Base-by-base conservation (phyloP, 1,140 invertebrate genomes). In the Helicorthomorpha holstii region DNA sequence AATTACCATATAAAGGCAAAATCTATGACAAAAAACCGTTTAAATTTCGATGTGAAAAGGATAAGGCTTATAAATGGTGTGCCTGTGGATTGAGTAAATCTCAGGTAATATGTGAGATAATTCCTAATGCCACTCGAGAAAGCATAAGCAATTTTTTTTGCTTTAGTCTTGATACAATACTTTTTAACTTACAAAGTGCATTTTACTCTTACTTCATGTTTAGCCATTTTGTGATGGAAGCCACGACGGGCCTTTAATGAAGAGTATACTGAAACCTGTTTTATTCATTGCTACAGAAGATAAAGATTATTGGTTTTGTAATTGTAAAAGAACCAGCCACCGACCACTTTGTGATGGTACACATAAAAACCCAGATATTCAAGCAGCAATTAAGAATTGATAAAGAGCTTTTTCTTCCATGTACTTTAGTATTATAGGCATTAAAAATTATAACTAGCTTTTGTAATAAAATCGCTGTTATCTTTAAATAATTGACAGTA, bases 281-380 rank as follows among this genome's bases (percentile, higher is more conserved):
- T 70, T 69, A 52, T 96, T 96, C 60, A 68, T 72, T 58, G 88
- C 95, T 1, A 76, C 80, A 46, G 81, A 94, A 71, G 84, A 82
- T 0, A 91, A 91, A 66, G 85, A 94, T 16, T 96, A 96, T 64
- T 98, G 89, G 88, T 71, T 98, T 2, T 99, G 95, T 66, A 95
- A 95, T 64, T 99, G 95, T 65, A 98, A 98, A 66, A 93, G 97
- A 66, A 94, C 93, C 2, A 75, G 76, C 43, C 85, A 92, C 60
- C 73, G 88, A 60, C 95, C 95, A 7, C 98, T 97, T 66, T 99
- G 95, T 75, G 95, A 99, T 75, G 94, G 94, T 23, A 84, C 90
- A 24, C 94, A 98, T 66, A 83, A 84, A 66, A 68, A 69, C 49
- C 68, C 74, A 50, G 72, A 79, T 41, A 76, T 88, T 53, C 79